Evolutionary conservation across 2,888 invertebrate species (phyloP), one percentile per base, ranked within the genome.

Genomic region (Pyrgus malvae): DNA sequence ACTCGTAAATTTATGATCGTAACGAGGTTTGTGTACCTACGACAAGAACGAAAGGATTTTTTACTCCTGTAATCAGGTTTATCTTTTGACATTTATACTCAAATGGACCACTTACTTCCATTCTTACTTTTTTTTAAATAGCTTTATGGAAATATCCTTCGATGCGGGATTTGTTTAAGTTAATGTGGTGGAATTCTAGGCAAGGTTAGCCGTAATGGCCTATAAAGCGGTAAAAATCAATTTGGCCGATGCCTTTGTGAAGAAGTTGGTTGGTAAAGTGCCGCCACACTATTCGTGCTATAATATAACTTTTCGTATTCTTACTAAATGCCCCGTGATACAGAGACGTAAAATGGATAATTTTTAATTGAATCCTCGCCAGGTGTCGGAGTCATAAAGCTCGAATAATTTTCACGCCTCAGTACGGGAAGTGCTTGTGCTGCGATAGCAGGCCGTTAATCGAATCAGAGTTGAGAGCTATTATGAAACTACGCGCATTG

Each of bases 181-280:
- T n/a, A n/a, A n/a, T 14, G 35, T 21, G 21, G 2, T 4, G 4
- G 23, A 40, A 19, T 2, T 40, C 12, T 23, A 40, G 23, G 19
- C 6, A 11, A 14, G 11, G 16, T 48, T 3, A 23, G 33, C n/a
- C 69, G 67, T 83, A 77, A 83, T 78, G 65, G 66, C 69, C 78
- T 77, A 85, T 83, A 80, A 82, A 84, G 81, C 68, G 73, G 73
- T 78, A 80, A 76, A 78, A 79, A 79, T 80, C 71, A 78, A 75
- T 80, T 78, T 81, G 76, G 78, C 70, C 74, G 72, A 76, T 76
- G 73, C 78, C 78, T 80, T 80, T 83, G 75, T 76, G 75, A 69
- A 58, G 69, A 11, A 3, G 65, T 74, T 75, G 76, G 73, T 75
- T 60, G 68, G 3, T 70, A n/a, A n/a, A 7, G 60, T 70, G 76